Percentiles rank a stretch among this genome's conserved stretches.
phyloP scores from a whole-genome alignment of 92 coral and sea anemone genomes.

The Isaurus tuberculatus region DNA sequence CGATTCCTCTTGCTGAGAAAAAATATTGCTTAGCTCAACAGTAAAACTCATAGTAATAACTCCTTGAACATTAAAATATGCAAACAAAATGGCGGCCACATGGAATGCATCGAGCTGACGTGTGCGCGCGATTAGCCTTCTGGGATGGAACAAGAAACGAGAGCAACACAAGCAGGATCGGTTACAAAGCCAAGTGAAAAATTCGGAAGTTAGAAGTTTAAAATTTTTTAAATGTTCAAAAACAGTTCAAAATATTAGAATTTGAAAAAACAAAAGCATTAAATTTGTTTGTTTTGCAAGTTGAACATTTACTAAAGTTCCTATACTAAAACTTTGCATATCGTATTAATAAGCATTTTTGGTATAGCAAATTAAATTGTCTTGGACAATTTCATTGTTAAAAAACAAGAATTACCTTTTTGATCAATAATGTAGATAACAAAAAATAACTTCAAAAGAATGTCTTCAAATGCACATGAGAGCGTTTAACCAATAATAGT shows the following conservation, averaged over 20 bases:
- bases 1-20: too few relatives aligned
- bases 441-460: neutral
- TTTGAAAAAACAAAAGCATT: neutral
- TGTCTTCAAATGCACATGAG: neutral
- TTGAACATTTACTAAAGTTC: neutral
- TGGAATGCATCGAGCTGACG: too few relatives aligned
- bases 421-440: constrained; percentile 23
- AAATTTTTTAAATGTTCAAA: too few relatives aligned
- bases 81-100: too few relatives aligned
- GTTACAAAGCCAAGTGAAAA: too few relatives aligned
- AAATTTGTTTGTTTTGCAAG: neutral
- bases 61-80: too few relatives aligned
- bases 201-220: too few relatives aligned
- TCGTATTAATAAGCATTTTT: neutral
- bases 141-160: too few relatives aligned
- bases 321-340: neutral
- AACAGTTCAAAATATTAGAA: neutral
- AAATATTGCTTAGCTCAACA: too few relatives aligned
- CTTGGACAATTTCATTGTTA: neutral
- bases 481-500: neutral
- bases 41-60: too few relatives aligned
- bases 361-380: neutral
- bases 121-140: too few relatives aligned
- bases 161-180: too few relatives aligned
- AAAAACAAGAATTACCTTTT: neutral